Base-by-base conservation (phyloP, 2,797 vertebrate genomes). In the Sebastes glaucus region DNA sequence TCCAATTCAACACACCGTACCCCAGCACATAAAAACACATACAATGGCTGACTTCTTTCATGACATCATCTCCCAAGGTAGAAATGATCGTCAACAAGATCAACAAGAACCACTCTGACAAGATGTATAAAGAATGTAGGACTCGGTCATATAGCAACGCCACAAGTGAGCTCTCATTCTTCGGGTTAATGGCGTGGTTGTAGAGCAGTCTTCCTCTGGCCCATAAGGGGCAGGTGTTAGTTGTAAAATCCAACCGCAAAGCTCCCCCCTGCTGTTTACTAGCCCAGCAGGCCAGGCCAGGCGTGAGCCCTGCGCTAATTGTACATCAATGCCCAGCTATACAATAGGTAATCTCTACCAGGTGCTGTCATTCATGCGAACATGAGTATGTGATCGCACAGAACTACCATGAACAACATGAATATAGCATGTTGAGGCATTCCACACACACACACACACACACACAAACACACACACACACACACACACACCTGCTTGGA, bases 201-300 rank as follows among this genome's bases (percentile, higher is more conserved):
- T 77, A 69, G 65, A 76, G 63, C 78, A 25, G 69, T 74, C 35
- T 59, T 84, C 82, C 25, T 86, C 82, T 74, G 78, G 74, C 82
- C 75, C n/a, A n/a, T 60, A 65, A 86, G 77, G 74, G 83, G 87
- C 90, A 94, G 88, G 90, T 93, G 88, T 82, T 74, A 5, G 84
- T 20, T 84, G 89, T 93, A 87, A 94, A 91, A 82, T 4, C 63
- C 30, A 23, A 76, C 78, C 7, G 53, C 76, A 74, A 65, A 89
- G 65, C 77, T 66, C 63, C 76, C 88, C 46, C 88, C 89, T 56
- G 87, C 88, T 82, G 90, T 94, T 93, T 85, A 91, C 70, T 75
- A 30, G 83, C 81, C 22, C 71, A 38, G 83, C 76, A 79, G 67
- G 76, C 69, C 62, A 14, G 71, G 56, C 82, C 75, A 71, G 85